Evolutionary conservation across 1,140 invertebrate species (phyloP), one percentile per base, ranked within the genome.

Genomic region (Euura lappo): DNA sequence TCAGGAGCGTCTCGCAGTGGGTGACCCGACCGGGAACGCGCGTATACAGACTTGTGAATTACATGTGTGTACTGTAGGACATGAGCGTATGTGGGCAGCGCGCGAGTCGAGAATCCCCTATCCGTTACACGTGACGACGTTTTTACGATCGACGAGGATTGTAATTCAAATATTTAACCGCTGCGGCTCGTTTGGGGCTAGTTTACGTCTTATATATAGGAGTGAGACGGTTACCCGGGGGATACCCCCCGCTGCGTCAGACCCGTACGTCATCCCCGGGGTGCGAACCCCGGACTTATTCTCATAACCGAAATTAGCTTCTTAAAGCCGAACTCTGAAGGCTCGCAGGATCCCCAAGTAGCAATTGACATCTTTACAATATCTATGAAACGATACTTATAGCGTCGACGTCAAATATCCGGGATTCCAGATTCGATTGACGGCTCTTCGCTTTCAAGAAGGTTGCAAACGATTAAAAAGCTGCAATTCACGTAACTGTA

Each of bases 81-180:
- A 60, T n/a, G 51, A 8, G 51, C 8, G 10, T 28, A 28, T 28
- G 28, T 28, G 28, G 28, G 28, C 28, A 1, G 51, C 51, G 51
- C 51, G 51, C 51, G 51, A 60, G 51, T 60, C 70, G 68, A 44
- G 64, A 71, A 71, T 69, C 73, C 73, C 76, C 79, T 77, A 83
- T 84, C 78, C 80, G 80, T 84, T 83, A 83, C 75, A 77, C 81
- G 82, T 85, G 82, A 83, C 83, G 82, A 85, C 83, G 80, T 85
- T 85, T 85, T 85, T 85, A 85, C 80, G 82, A 84, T 78, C 78
- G 78, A 71, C 77, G 79, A 79, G 74, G 78, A 84, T 81, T 82
- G 80, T 85, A 85, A 84, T 83, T 85, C 82, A 85, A 83, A 83
- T 85, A 85, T 85, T 85, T 85, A 83, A 83, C 80, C 81, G 79